phyloP scores from a whole-genome alignment of 2,113 vertebrate species.

The Oenanthe melanoleuca region DNA sequence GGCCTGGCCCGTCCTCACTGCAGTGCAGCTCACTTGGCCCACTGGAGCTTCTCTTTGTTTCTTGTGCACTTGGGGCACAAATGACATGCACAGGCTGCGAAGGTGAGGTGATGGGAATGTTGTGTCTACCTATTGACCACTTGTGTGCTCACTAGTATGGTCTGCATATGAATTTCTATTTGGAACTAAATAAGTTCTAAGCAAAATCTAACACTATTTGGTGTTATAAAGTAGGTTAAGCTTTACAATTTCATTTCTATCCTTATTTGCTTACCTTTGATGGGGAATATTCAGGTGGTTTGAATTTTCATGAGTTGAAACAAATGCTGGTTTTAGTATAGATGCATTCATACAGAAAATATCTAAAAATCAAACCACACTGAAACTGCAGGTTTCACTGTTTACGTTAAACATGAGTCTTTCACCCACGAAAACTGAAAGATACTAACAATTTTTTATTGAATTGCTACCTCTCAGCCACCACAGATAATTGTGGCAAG shows the following conservation, averaged over 20 bases:
- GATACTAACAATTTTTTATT: background rate
- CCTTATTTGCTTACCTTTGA: background rate
- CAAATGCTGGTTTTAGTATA: background rate
- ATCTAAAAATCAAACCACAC: background rate
- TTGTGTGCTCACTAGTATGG: rapidly evolving
- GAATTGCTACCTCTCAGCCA: background rate
- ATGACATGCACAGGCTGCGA: background rate
- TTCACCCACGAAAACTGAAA: background rate
- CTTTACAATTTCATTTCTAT: background rate
- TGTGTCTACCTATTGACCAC: rapidly evolving
- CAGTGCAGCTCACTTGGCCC: background rate
- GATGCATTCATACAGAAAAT: background rate
- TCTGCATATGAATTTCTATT: background rate
- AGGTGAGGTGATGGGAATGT: background rate
- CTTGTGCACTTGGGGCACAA: no score
- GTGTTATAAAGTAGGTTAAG: background rate
- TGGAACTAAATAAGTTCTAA: background rate
- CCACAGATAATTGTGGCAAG: background rate
- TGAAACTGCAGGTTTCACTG: background rate
- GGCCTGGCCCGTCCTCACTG: rapidly evolving
- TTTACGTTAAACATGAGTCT: background rate
- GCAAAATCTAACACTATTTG: background rate
- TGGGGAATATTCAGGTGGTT: background rate
- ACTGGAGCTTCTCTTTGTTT: background rate
- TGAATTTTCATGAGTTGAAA: background rate